Evolutionary conservation across 2,888 invertebrate genomes (phyloP).

Genomic region (Nomada ferruginata): DNA sequence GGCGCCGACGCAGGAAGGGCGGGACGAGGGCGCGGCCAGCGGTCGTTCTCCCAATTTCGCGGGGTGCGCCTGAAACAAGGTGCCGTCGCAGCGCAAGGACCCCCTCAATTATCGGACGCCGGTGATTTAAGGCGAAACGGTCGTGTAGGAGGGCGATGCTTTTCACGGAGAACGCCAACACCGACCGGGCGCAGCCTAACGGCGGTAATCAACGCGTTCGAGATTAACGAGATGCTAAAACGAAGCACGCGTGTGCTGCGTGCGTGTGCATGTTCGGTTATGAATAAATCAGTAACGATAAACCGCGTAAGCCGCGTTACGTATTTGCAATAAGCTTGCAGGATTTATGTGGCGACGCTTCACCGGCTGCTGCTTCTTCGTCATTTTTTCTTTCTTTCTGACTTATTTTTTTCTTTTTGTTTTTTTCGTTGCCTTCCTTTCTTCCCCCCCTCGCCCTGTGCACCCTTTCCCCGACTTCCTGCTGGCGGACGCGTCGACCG

Average conservation of each 20-base stretch:
- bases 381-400: not conserved
- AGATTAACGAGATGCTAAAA: slow-evolving; percentile 74
- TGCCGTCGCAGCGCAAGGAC: slow-evolving; percentile 75
- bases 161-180: slow-evolving; percentile 48
- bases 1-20: slow-evolving; percentile 74
- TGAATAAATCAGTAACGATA: slow-evolving; percentile 72
- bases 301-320: slow-evolving; percentile 65
- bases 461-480: slow-evolving; percentile 28
- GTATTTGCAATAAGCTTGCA: slow-evolving; percentile 63
- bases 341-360: slow-evolving; percentile 47
- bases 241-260: slow-evolving; percentile 38
- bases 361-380: not conserved
- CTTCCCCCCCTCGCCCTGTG: too few species aligned
- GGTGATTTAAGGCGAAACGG: slow-evolving; percentile 72
- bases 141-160: slow-evolving; percentile 65
- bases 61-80: slow-evolving; percentile 77
- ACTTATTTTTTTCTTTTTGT: not conserved
- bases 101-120: slow-evolving; percentile 78
- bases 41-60: slow-evolving; percentile 79
- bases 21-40: slow-evolving; percentile 75
- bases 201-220: slow-evolving; percentile 64
- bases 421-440: not conserved
- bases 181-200: slow-evolving; percentile 29
- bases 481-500: slow-evolving; percentile 32
- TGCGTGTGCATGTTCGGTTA: slow-evolving; percentile 27